A percentile compares a stretch with the other conserved stretches of the same genome.
These are phyloP conservation scores for Geotrupes spiniger DNA, from an alignment of 2,888 invertebrate genomes.

Conservation along the genomic window DNA sequence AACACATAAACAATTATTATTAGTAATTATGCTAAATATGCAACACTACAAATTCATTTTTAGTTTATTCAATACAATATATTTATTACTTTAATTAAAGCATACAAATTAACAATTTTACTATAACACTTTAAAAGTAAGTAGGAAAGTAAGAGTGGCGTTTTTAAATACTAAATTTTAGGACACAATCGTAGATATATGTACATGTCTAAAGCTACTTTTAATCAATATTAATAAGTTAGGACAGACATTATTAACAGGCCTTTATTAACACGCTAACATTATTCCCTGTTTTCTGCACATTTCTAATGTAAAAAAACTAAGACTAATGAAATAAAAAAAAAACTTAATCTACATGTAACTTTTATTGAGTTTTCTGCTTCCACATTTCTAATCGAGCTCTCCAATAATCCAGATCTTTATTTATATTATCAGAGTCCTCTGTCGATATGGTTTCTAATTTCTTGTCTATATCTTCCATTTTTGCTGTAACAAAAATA, in stretches of 20 bases:
- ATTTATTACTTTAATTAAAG: no score
- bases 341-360: constrained; percentile 3
- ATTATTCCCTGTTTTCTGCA: constrained; percentile 1
- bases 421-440: constrained; percentile 14
- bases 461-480: constrained; percentile 10
- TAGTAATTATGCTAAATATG: no score
- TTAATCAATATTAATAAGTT: constrained; percentile 7
- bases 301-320: constrained; percentile 1
- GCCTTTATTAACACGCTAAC: constrained; percentile 10
- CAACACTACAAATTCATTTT: no score
- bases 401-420: constrained; percentile 40
- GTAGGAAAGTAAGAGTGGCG: not conserved
- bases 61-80: no score
- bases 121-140: constrained; percentile 8
- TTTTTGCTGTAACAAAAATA: constrained; percentile 8
- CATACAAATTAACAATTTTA: not conserved
- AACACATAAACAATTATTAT: not conserved
- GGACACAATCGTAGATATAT: not conserved
- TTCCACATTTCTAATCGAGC: constrained; percentile 41
- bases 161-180: not conserved
- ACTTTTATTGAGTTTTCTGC: constrained; percentile 12
- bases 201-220: not conserved
- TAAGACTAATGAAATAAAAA: not conserved
- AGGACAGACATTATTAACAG: constrained; percentile 2
- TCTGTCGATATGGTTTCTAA: constrained; percentile 6